A percentile compares a stretch with the other conserved stretches of the same genome.
phyloP scores from a whole-genome alignment of 1,140 invertebrate genomes.

The Geopemphigus sp. region DNA sequence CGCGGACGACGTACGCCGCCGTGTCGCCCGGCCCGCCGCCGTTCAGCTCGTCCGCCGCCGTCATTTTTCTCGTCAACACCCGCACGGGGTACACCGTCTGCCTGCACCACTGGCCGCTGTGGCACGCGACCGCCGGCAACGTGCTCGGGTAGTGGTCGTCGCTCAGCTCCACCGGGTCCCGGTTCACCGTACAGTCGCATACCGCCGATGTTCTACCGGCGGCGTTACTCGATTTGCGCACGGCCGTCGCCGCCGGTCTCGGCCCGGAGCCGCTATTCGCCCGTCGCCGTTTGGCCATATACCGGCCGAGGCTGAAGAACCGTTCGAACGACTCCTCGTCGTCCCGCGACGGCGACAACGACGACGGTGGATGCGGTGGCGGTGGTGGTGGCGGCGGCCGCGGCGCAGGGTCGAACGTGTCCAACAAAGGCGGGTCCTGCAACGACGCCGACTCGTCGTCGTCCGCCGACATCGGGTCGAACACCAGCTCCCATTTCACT shows the following conservation, averaged over 20 bases:
- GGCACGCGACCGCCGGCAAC: background rate
- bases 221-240: no score
- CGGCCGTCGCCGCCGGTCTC: background rate
- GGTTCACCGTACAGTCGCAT: background rate
- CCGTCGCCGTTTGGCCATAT: no score
- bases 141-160: background rate
- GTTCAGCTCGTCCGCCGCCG: background rate
- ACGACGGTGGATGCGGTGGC: no score
- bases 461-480: background rate
- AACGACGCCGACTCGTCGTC: no score
- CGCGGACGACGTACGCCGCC: background rate
- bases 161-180: background rate
- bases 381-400: no score
- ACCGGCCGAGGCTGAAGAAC: no score
- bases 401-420: no score
- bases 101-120: background rate
- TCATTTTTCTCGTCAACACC: background rate
- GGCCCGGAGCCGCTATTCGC: no score
- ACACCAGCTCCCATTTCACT: constrained; percentile 26
- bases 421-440: no score
- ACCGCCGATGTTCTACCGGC: background rate
- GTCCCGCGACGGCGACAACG: no score
- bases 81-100: background rate
- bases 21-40: no score
- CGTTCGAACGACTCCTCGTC: no score